phyloP scores from a whole-genome alignment of 2,797 vertebrate genomes.

The Accipiter superciliosus region DNA sequence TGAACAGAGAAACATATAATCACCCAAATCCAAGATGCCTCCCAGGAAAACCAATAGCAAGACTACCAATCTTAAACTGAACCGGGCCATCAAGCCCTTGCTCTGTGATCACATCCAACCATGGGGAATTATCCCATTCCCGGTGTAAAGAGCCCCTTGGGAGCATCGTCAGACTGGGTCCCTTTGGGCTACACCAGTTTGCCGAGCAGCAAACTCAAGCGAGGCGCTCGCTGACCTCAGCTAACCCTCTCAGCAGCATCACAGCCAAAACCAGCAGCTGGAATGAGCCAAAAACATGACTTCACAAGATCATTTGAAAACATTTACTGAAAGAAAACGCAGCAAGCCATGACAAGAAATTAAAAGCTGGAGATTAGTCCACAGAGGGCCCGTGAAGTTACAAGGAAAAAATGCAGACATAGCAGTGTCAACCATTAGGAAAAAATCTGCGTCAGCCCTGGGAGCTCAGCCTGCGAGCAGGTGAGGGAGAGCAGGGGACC shows the following conservation, averaged over 20 bases:
- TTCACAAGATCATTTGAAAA: conserved; percentile 51
- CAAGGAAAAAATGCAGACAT: conserved; percentile 18
- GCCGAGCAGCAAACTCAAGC: not conserved
- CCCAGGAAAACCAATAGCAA: not conserved
- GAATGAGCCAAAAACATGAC: conserved; percentile 57
- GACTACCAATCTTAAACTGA: not conserved
- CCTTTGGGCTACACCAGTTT: not conserved
- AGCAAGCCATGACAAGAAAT: conserved; percentile 52
- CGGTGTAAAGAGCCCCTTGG: not conserved
- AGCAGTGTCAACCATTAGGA: not conserved
- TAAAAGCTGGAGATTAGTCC: not conserved
- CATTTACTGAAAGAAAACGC: conserved; percentile 52
- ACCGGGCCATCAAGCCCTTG: not conserved
- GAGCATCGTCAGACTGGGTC: not conserved
- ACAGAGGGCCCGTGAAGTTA: not conserved
- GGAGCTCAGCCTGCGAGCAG: not conserved
- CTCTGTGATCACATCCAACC: not conserved
- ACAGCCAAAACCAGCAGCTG: conserved; percentile 46
- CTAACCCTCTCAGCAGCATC: conserved; percentile 14
- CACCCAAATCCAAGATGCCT: not conserved
- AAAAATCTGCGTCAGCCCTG: not conserved
- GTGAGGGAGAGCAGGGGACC: not conserved
- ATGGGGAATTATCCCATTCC: not conserved
- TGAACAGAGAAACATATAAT: not conserved
- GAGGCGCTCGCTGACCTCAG: conserved; percentile 39